Evolutionary conservation across 2,797 vertebrate species (phyloP).

Genomic region (Brachyalestes nurse): DNA sequence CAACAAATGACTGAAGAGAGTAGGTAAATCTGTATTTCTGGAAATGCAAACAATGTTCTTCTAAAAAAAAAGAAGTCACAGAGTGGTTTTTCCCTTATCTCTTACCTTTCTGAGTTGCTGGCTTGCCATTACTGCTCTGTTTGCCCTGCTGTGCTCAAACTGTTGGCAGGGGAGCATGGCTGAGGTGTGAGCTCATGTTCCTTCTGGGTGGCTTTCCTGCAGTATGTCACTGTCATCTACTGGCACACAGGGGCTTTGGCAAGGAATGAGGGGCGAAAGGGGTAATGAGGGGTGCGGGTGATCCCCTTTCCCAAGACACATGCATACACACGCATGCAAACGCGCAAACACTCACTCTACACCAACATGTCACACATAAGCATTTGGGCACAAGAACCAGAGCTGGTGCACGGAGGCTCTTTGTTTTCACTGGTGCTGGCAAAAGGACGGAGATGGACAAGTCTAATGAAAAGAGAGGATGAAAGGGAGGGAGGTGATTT

Average conservation of each 20-base stretch:
- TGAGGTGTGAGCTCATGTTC: conserved; percentile 82
- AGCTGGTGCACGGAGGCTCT: conserved; percentile 39
- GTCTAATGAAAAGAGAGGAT: conserved; percentile 43
- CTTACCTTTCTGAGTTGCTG: conserved; percentile 7
- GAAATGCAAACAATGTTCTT: conserved; percentile 13
- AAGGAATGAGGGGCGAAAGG: conserved; percentile 33
- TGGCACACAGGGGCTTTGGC: conserved; percentile 70
- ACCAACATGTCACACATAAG: conserved; percentile 63
- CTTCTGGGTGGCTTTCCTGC: conserved; percentile 84
- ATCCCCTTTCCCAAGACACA: conserved; percentile 72
- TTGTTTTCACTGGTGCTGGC: conserved; percentile 73
- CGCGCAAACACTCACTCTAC: conserved; percentile 13
- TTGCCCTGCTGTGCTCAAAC: conserved; percentile 50
- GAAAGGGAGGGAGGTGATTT: conserved; percentile 70
- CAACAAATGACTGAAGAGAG: conserved; percentile 7
- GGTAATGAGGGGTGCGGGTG: conserved; percentile 64
- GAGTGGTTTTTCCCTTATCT: conserved; percentile 22
- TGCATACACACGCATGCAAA: conserved; percentile 67
- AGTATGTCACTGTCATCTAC: conserved; percentile 83
- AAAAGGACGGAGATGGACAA: conserved; percentile 38
- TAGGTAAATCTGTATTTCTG: conserved; percentile 17
- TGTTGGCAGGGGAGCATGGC: conserved; percentile 65
- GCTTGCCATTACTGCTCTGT: conserved; percentile 9
- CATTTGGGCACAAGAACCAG: conserved; percentile 70
- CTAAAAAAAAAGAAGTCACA: not conserved